Evolutionary conservation across 1,140 invertebrate species (phyloP).

Genomic region (Brachionus koreanus): DNA sequence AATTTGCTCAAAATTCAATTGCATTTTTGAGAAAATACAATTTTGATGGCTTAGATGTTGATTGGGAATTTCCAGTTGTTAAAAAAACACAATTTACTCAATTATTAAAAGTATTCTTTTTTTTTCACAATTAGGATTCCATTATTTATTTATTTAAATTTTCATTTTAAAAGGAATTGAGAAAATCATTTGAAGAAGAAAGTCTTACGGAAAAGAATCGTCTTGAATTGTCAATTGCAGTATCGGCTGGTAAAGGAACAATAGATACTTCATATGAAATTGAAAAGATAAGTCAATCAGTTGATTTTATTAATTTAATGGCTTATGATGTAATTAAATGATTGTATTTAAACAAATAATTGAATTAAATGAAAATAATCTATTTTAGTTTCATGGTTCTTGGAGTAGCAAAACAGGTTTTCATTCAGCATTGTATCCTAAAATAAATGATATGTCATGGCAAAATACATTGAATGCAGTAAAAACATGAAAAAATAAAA

Average conservation of each 20-base stretch:
- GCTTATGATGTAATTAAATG: slow-evolving; percentile 80
- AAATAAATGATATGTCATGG: not conserved
- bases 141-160: not conserved
- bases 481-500: not conserved
- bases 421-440: slow-evolving; percentile 39
- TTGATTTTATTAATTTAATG: slow-evolving; percentile 88
- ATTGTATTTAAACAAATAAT: no score
- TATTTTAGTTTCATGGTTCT: slow-evolving; percentile 49
- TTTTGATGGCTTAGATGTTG: slow-evolving; percentile 48
- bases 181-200: slow-evolving; percentile 46
- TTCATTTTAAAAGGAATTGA: slow-evolving; percentile 40
- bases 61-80: slow-evolving; percentile 50
- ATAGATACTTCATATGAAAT: no score
- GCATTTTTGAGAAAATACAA: slow-evolving; percentile 60
- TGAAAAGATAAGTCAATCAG: slow-evolving; percentile 72
- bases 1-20: slow-evolving; percentile 45
- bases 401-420: slow-evolving; percentile 34
- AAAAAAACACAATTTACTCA: slow-evolving; percentile 46
- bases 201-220: slow-evolving; percentile 66
- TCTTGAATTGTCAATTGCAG: slow-evolving; percentile 59
- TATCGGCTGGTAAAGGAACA: slow-evolving; percentile 47
- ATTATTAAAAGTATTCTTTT: slow-evolving; percentile 39
- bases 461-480: slow-evolving; percentile 44
- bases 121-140: not conserved
- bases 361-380: not conserved